Percentiles rank a stretch among this genome's conserved stretches.
These are phyloP conservation scores for Patella ulyssiponensis DNA, from an alignment of 2,888 invertebrate genomes.

Conservation along the genomic window DNA sequence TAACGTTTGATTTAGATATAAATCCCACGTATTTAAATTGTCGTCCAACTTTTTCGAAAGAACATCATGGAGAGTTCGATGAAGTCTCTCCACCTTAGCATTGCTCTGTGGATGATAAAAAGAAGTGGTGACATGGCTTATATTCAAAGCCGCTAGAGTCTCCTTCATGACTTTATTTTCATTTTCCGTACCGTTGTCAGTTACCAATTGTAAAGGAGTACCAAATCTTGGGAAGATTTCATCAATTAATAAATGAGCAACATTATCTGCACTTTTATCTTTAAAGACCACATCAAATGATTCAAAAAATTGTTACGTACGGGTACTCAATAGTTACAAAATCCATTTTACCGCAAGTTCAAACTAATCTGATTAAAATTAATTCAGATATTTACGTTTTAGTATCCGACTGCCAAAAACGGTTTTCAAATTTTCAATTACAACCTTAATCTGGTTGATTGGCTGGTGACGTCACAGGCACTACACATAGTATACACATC, in stretches of 20 bases:
- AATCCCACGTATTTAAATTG: conserved; percentile 12
- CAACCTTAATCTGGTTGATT: too few relatives aligned
- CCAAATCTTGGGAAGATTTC: conserved; percentile 37
- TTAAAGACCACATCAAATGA: too few relatives aligned
- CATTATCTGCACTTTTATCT: conserved; percentile 30
- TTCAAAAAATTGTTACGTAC: too few relatives aligned
- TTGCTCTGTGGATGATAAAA: conserved; percentile 22
- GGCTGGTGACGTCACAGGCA: too few relatives aligned
- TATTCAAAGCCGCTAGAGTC: conserved; percentile 11
- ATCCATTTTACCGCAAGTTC: too few relatives aligned
- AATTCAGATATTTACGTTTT: too few relatives aligned
- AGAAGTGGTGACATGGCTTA: conserved; percentile 17
- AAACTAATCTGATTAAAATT: too few relatives aligned
- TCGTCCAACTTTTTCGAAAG: conserved; percentile 19
- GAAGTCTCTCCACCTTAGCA: conserved; percentile 22
- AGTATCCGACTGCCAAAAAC: too few relatives aligned
- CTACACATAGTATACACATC: too few relatives aligned
- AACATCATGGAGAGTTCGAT: conserved; percentile 18
- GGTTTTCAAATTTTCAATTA: too few relatives aligned
- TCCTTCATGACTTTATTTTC: conserved; percentile 23
- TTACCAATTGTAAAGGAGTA: conserved; percentile 22
- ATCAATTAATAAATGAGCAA: conserved; percentile 35
- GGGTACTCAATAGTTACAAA: too few relatives aligned
- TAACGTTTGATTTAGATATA: conserved; percentile 13
- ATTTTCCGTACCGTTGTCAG: conserved; percentile 30